Conservation (phyloP, 64 coral and sea anemone genomes). For the Stichodactyla helianthus region DNA sequence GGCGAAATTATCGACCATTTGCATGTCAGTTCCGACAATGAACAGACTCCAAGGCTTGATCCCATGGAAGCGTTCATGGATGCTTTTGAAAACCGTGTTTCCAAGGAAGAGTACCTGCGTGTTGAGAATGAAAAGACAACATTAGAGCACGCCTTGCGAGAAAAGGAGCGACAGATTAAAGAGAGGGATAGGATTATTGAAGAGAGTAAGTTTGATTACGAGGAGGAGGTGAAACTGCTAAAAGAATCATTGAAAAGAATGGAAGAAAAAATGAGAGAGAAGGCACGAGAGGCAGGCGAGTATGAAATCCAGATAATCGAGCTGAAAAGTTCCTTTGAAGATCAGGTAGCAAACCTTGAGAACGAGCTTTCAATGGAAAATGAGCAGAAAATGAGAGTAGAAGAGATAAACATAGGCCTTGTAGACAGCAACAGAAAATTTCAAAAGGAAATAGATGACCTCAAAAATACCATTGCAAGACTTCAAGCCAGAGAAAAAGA, state of each 20-base stretch:
- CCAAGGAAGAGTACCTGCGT: slow-evolving; percentile 49
- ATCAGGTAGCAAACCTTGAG: slow-evolving; percentile 40
- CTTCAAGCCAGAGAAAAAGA: slow-evolving; percentile 37
- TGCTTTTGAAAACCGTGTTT: slow-evolving; percentile 41
- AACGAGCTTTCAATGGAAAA: slow-evolving; percentile 21
- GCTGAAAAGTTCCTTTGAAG: slow-evolving; percentile 27
- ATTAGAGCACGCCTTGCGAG: slow-evolving; percentile 36
- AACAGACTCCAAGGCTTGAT: slow-evolving; percentile 20
- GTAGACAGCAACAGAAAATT: slow-evolving; percentile 24
- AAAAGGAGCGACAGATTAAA: slow-evolving; percentile 42
- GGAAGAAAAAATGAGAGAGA: slow-evolving; percentile 47
- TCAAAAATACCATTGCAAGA: slow-evolving; percentile 22
- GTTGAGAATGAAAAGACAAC: slow-evolving; percentile 51
- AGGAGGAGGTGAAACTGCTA: slow-evolving; percentile 50
- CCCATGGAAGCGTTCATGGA: slow-evolving; percentile 43
- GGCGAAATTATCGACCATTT: slow-evolving; percentile 68
- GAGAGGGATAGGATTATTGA: slow-evolving; percentile 44
- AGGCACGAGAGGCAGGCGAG: slow-evolving; percentile 28
- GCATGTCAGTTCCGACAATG: slow-evolving; percentile 23
- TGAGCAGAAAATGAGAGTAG: slow-evolving; percentile 40
- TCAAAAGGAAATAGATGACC: slow-evolving; percentile 44
- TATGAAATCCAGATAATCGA: slow-evolving; percentile 55
- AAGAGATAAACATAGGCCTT: slow-evolving; percentile 28
- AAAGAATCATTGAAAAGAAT: slow-evolving; percentile 36
- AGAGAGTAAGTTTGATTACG: slow-evolving; percentile 57